phyloP scores from a whole-genome alignment of 2,888 invertebrate genomes.

The Acleris emargana region DNA sequence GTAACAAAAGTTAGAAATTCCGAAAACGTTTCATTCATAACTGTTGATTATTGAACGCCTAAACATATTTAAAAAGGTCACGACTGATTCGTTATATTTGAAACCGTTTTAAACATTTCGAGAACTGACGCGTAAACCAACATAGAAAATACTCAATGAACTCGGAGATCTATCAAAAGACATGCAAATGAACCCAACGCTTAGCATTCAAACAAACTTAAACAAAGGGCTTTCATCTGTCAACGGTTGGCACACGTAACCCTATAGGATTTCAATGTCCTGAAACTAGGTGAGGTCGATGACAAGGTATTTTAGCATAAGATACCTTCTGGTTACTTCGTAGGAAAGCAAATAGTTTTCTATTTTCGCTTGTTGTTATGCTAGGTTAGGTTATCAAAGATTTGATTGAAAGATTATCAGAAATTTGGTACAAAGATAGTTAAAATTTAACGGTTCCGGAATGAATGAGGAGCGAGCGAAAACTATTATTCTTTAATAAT shows the following conservation, averaged over 20 bases:
- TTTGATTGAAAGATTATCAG: too few relatives aligned
- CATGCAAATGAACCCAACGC: constrained; percentile 30
- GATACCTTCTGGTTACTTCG: not conserved
- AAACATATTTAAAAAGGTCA: constrained; percentile 21
- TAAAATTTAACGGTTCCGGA: not conserved
- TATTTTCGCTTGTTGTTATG: too few relatives aligned
- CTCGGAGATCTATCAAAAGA: constrained; percentile 31
- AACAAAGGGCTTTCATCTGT: constrained; percentile 40
- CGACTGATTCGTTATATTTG: constrained; percentile 20
- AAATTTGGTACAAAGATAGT: too few relatives aligned
- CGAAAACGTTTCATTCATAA: not conserved
- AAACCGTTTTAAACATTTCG: constrained; percentile 21
- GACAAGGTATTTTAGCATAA: constrained; percentile 29
- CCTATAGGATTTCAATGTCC: constrained; percentile 38
- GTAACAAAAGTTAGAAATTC: too few relatives aligned
- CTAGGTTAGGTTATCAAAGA: too few relatives aligned
- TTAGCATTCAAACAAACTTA: constrained; percentile 28
- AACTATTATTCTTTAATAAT: too few relatives aligned
- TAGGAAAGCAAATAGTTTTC: not conserved
- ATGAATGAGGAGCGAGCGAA: too few relatives aligned
- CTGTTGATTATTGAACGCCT: constrained; percentile 7
- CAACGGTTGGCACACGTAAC: constrained; percentile 33
- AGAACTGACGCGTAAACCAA: constrained; percentile 27
- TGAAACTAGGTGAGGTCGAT: constrained; percentile 41
- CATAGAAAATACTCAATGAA: constrained; percentile 31